Percentiles rank a stretch among this genome's conserved stretches.
Conservation (phyloP, 2,113 vertebrate species). For the Phainopepla nitens region DNA sequence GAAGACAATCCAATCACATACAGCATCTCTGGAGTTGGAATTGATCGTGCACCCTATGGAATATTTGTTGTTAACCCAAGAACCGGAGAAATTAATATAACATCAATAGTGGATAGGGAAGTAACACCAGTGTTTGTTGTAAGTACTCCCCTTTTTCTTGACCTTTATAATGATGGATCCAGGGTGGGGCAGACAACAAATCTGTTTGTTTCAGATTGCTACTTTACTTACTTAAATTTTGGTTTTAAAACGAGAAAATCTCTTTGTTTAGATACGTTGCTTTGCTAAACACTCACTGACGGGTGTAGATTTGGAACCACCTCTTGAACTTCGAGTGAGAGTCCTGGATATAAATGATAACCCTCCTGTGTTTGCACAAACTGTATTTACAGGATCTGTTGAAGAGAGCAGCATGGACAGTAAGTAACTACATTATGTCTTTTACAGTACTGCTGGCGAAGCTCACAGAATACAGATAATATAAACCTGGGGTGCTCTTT, state of each 20-base stretch:
- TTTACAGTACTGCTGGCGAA: neutral
- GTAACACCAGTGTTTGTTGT: constrained; percentile 74
- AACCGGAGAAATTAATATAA: constrained; percentile 81
- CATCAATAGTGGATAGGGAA: constrained; percentile 85
- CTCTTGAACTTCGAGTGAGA: constrained; percentile 75
- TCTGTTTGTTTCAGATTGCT: neutral
- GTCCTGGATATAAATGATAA: constrained; percentile 82
- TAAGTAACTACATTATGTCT: constrained; percentile 33
- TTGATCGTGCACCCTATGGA: constrained; percentile 65
- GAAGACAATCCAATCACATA: constrained; percentile 71
- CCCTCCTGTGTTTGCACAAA: constrained; percentile 71
- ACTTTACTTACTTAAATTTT: neutral
- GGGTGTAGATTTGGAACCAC: constrained; percentile 70
- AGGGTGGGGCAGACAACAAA: neutral
- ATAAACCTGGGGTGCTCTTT: neutral
- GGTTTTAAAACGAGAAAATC: neutral
- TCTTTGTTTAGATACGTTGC: constrained; percentile 71
- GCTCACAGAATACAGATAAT: neutral
- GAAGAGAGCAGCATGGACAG: constrained; percentile 76
- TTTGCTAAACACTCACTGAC: constrained; percentile 67
- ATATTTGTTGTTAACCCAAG: constrained; percentile 74
- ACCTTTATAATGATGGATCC: neutral
- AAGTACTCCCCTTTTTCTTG: constrained; percentile 6
- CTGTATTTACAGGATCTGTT: constrained; percentile 67
- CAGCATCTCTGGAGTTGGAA: constrained; percentile 79